Evolutionary conservation across 1,140 invertebrate species (phyloP).

Genomic region (Ganaspis sp.): DNA sequence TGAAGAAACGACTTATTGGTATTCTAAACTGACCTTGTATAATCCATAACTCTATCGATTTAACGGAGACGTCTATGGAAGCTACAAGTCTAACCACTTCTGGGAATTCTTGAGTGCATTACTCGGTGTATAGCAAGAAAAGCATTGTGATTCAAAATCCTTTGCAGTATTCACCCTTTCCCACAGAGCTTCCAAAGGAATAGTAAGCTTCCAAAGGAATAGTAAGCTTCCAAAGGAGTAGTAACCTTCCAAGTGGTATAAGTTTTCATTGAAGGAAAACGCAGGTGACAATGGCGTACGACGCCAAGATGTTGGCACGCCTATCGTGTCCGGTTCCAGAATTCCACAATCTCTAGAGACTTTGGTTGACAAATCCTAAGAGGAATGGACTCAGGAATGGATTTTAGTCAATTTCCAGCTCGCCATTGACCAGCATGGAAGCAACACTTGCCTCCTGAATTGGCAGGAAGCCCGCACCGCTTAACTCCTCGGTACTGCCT

Average conservation of each 20-base stretch:
- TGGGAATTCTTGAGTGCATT: slow-evolving; percentile 1
- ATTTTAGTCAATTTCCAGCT: slow-evolving; percentile 59
- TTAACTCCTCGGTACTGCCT: slow-evolving; percentile 61
- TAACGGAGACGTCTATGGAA: background rate
- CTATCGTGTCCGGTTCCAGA: slow-evolving; percentile 34
- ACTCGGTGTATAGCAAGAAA: background rate
- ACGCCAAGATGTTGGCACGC: slow-evolving; percentile 42
- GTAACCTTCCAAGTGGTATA: background rate
- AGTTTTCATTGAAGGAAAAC: slow-evolving; percentile 37
- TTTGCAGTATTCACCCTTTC: slow-evolving; percentile 22
- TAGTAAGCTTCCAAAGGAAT: background rate
- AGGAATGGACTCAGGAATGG: slow-evolving; percentile 51
- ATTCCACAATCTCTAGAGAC: slow-evolving; percentile 16
- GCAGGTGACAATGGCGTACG: slow-evolving; percentile 18
- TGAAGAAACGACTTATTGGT: background rate
- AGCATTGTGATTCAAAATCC: background rate
- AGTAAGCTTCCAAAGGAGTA: background rate
- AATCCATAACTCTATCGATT: slow-evolving; percentile 12
- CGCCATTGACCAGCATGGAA: slow-evolving; percentile 55
- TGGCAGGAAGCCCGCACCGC: slow-evolving; percentile 69
- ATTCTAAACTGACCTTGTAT: background rate
- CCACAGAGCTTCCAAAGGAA: slow-evolving; percentile 12
- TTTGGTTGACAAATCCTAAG: slow-evolving; percentile 59
- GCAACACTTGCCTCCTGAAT: slow-evolving; percentile 66
- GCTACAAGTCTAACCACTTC: background rate